These are phyloP conservation scores for Eupelmus urozonus DNA, from an alignment of 2,888 invertebrate genomes.

Conservation along the genomic window DNA sequence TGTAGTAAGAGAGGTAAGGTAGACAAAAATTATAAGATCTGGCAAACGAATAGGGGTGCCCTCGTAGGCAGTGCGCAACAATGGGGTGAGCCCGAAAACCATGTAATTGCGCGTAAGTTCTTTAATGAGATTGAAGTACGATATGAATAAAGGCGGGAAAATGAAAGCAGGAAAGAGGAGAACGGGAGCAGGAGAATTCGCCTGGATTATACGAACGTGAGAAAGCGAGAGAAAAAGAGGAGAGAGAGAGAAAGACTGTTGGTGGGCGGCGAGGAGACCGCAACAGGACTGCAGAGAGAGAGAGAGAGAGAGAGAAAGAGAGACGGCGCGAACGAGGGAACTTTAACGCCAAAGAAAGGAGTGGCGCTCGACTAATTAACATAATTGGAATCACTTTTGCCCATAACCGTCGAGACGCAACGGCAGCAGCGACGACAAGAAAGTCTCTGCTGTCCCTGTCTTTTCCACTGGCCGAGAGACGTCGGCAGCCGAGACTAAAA, in stretches of 20 bases:
- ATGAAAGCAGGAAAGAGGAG: slow-evolving; percentile 29
- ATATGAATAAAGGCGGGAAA: slow-evolving; percentile 50
- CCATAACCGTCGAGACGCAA: slow-evolving; percentile 64
- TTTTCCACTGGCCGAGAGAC: background rate
- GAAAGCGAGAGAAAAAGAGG: slow-evolving; percentile 32
- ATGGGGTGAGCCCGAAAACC: slow-evolving; percentile 29
- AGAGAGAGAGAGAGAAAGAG: slow-evolving; percentile 53
- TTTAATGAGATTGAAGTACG: slow-evolving; percentile 56
- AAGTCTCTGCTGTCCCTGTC: slow-evolving; percentile 55
- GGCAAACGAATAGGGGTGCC: background rate
- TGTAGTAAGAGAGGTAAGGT: background rate
- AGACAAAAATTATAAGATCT: slow-evolving; percentile 16
- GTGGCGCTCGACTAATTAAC: slow-evolving; percentile 68
- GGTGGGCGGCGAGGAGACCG: slow-evolving; percentile 2
- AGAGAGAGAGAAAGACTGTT: slow-evolving; percentile 44
- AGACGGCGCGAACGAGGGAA: slow-evolving; percentile 67
- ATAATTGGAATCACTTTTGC: slow-evolving; percentile 72
- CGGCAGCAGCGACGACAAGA: slow-evolving; percentile 60
- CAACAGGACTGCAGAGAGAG: slow-evolving; percentile 9
- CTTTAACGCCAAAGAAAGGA: slow-evolving; percentile 65
- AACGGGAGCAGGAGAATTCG: slow-evolving; percentile 1
- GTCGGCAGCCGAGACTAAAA: slow-evolving; percentile 23
- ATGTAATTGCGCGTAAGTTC: slow-evolving; percentile 57
- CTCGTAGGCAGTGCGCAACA: slow-evolving; percentile 26
- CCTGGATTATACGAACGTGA: slow-evolving; percentile 14